These are phyloP conservation scores for Heliconius eleuchia DNA, from an alignment of 1,140 invertebrate genomes.

Conservation along the genomic window DNA sequence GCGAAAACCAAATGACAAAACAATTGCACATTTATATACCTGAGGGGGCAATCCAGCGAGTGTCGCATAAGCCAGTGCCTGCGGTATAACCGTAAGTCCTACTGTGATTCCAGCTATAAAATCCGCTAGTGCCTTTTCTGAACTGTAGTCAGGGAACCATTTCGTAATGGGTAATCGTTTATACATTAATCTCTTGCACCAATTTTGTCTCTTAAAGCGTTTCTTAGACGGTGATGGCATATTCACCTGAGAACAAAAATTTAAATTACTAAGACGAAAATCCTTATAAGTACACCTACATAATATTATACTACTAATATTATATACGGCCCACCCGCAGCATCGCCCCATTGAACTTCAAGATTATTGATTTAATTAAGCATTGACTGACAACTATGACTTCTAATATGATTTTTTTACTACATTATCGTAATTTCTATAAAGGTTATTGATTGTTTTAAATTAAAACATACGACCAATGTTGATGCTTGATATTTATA, in stretches of 20 bases:
- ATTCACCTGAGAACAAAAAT: slow-evolving; percentile 9
- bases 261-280: neutral
- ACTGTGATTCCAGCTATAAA: slow-evolving; percentile 92
- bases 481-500: no score
- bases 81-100: slow-evolving; percentile 93
- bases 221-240: slow-evolving; percentile 75
- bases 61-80: slow-evolving; percentile 93
- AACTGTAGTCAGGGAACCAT: slow-evolving; percentile 88
- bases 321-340: no score
- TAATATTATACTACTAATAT: no score
- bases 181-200: slow-evolving; percentile 60
- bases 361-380: no score
- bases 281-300: no score
- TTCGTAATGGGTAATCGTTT: slow-evolving; percentile 74
- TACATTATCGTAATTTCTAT: no score
- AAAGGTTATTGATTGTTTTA: no score
- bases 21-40: slow-evolving; percentile 75
- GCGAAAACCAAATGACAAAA: neutral
- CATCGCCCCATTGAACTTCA: no score
- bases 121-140: slow-evolving; percentile 87
- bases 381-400: no score
- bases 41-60: slow-evolving; percentile 91
- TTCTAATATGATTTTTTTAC: no score
- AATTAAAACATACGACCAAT: no score
- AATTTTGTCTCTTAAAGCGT: slow-evolving; percentile 64